These are phyloP conservation scores for Cheirogaleus major DNA, from an alignment of 2,797 vertebrate species.

Conservation along the genomic window DNA sequence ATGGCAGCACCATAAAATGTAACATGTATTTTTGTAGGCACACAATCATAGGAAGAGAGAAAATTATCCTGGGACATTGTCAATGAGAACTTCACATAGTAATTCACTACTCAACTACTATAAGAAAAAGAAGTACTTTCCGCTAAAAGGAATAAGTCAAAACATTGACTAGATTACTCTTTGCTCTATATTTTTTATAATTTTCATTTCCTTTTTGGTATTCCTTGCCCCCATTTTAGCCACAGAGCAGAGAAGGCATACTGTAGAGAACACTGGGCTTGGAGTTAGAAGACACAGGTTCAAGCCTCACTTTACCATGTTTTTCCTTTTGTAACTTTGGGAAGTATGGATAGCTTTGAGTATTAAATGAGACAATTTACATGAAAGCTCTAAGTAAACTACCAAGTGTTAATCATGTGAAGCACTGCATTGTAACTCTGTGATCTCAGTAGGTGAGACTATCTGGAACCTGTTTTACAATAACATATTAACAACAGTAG, in stretches of 20 bases:
- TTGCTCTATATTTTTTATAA: background rate
- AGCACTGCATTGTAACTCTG: background rate
- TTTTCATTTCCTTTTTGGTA: background rate
- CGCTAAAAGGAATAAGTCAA: background rate
- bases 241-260: background rate
- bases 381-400: background rate
- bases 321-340: background rate
- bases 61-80: background rate
- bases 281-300: background rate
- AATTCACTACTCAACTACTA: background rate
- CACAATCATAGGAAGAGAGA: background rate
- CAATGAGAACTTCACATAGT: background rate
- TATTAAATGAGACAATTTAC: background rate
- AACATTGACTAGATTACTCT: background rate
- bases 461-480: background rate
- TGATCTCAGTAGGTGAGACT: background rate
- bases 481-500: background rate
- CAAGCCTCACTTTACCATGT: background rate
- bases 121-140: background rate
- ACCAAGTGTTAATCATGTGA: background rate
- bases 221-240: background rate
- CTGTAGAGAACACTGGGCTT: background rate
- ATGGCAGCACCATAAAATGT: background rate
- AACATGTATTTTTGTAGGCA: background rate
- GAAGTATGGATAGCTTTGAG: background rate